Percentiles rank a stretch among this genome's conserved stretches.
Evolutionary conservation across 1,140 invertebrate species (phyloP).

Genomic region (Drosophila ananassae): DNA sequence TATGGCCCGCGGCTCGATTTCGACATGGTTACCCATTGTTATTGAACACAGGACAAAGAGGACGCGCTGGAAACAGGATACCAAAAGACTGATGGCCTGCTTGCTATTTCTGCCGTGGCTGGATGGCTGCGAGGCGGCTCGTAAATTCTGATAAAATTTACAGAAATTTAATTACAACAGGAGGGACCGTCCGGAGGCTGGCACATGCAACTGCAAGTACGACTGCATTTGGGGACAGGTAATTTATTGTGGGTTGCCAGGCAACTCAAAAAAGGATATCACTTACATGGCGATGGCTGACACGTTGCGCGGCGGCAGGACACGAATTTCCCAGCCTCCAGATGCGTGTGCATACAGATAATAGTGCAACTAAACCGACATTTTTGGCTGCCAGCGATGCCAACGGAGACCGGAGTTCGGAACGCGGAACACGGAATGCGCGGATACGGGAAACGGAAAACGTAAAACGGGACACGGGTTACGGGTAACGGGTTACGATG

Average conservation of each 20-base stretch:
- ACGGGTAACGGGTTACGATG: neutral
- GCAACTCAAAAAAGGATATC: slow-evolving; percentile 64
- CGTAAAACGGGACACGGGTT: neutral
- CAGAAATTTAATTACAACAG: slow-evolving; percentile 74
- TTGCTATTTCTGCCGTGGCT: neutral
- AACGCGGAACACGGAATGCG: slow-evolving; percentile 14
- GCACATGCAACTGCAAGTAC: slow-evolving; percentile 6
- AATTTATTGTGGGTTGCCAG: slow-evolving; percentile 67
- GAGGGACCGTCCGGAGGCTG: slow-evolving; percentile 9
- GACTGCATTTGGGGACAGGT: slow-evolving; percentile 56
- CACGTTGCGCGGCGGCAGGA: slow-evolving; percentile 44
- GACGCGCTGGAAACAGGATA: slow-evolving; percentile 7
- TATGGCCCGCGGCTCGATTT: slow-evolving; percentile 55
- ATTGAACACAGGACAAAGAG: slow-evolving; percentile 37
- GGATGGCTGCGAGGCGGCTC: slow-evolving; percentile 21
- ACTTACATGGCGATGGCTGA: slow-evolving; percentile 63
- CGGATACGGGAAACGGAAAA: slow-evolving; percentile 2
- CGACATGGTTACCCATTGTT: slow-evolving; percentile 60
- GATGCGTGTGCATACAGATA: slow-evolving; percentile 51
- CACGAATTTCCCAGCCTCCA: slow-evolving; percentile 19
- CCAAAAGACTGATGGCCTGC: slow-evolving; percentile 31
- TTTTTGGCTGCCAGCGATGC: slow-evolving; percentile 60
- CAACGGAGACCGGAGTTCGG: slow-evolving; percentile 5
- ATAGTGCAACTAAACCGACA: slow-evolving; percentile 69
- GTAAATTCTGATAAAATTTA: slow-evolving; percentile 76